Evolutionary conservation across 2,113 vertebrate genomes (phyloP).

Genomic region (Mesembrinibis cayennensis): DNA sequence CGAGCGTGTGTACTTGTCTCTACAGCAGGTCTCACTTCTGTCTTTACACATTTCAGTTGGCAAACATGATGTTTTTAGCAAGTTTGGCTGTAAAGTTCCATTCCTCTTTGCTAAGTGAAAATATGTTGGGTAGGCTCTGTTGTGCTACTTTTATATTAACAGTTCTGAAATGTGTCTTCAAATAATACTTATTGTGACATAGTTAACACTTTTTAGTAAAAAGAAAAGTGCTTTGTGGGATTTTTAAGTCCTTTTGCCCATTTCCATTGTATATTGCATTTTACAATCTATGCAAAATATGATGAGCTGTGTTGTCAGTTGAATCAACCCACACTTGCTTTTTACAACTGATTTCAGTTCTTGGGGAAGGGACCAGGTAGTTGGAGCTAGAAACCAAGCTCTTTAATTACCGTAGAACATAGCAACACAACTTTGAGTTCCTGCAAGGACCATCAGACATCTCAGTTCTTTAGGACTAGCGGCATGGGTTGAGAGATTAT

Average conservation of each 20-base stretch:
- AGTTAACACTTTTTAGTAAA: constrained; percentile 1
- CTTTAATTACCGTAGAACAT: neutral
- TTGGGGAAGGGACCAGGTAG: neutral
- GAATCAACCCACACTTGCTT: neutral
- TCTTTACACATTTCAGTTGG: neutral
- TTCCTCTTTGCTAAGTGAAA: neutral
- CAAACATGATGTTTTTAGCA: neutral
- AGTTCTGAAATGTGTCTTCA: neutral
- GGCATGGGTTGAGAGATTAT: neutral
- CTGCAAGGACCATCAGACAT: neutral
- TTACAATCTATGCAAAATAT: neutral
- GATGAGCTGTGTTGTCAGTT: neutral
- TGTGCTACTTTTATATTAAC: neutral
- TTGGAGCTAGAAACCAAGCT: neutral
- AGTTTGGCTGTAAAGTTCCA: neutral
- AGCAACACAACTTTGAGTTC: neutral
- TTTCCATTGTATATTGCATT: neutral
- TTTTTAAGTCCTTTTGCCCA: neutral
- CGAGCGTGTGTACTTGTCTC: fast-evolving
- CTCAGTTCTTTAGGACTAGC: neutral
- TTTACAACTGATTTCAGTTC: neutral
- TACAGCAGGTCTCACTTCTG: neutral
- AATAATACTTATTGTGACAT: neutral
- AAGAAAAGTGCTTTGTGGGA: neutral
- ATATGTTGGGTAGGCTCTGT: neutral